Base-by-base conservation (phyloP, 2,888 invertebrate genomes). In the Oxyteleia sp. region DNA sequence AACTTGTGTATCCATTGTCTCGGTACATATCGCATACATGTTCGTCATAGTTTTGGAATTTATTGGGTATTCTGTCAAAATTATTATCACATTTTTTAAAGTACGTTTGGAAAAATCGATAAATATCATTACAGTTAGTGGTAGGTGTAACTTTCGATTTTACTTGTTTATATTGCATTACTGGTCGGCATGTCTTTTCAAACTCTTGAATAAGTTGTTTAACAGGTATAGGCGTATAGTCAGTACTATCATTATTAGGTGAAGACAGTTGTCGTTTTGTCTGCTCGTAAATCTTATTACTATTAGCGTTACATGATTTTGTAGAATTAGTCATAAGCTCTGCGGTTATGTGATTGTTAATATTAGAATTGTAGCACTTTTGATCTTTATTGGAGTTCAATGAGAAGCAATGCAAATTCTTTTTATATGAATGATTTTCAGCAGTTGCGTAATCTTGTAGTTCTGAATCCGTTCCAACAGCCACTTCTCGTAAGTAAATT, bases 171-270 rank as follows among this genome's bases (percentile, higher is more conserved):
- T 94, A 94, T 71, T 94, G 94, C 89, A 95, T 92, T 4, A 94
- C 89, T 0, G 95, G 95, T 90, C 94, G 93, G n/a, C 94, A 94
- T n/a, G 95, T 95, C 87, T 95, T 94, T 87, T 96, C 96, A 86
- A 95, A 96, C 85, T 94, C 95, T 81, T 94, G 94, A 57, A 96
- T 96, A 32, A 96, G 89, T 55, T 93, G 93, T 76, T 93, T 94
- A 1, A 94, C 94, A 7, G 93, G 94, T 3, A 93, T 89, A 32
- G 94, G 93, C 0, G 93, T 93, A 66, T 93, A 92, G 5, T 93
- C 92, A 61, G 63, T 89, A 15, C 90, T 90, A 4, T 88, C 90
- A 4, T 61, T 80, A 2, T 86, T 84, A 18, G 38, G 53, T 11
- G 51, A 38, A 15, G 29, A 8, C 8, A 35, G n/a, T n/a, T n/a